Base-by-base conservation (phyloP, 2,113 vertebrate genomes). In the Bubo bubo region DNA sequence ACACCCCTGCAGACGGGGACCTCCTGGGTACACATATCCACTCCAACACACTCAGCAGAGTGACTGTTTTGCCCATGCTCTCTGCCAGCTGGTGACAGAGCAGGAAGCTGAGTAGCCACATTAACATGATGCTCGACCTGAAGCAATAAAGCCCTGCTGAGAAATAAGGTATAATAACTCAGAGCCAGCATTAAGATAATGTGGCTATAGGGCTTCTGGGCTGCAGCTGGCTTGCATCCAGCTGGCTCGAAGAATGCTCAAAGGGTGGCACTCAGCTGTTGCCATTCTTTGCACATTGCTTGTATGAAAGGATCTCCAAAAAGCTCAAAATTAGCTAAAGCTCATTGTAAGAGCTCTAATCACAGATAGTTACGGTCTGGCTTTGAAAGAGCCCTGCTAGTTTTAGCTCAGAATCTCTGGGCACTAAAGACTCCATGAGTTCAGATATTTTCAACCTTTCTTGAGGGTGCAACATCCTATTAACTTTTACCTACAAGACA, bases 241-340 rank as follows among this genome's bases (percentile, higher is more conserved):
- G 13, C 88, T 64, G 76, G 37, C 59, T 93, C 3, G 0, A 50
- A 89, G 80, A 15, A 15, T 0, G 0, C 50, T 23, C 2, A 5
- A 41, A 6, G n/a, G 77, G 80, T 1, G 1, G 41, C 60, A 89
- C 0, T 2, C 95, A 96, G 95, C 93, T 94, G 94, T 83, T 77
- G 52, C 86, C 76, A 67, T 94, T 96, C 86, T 94, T 71, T 86
- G 55, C 59, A 63, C 0, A 0, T 81, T 4, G 4, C 26, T 83
- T 34, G 7, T 63, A 30, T 84, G 56, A 97, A 97, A 94, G 71
- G 43, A 43, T 55, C 39, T 82, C 79, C 53, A 63, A 79, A 93
- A 82, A 63, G 59, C 80, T 68, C 55, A 81, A 84, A 96, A 84
- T 94, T 84, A 89, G 20, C 73, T 93, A 67, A 93, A 89, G 80